Percentiles rank a stretch among this genome's conserved stretches.
phyloP scores from a whole-genome alignment of 23 tunicate genomes.

The Clavelina lepadiformis region DNA sequence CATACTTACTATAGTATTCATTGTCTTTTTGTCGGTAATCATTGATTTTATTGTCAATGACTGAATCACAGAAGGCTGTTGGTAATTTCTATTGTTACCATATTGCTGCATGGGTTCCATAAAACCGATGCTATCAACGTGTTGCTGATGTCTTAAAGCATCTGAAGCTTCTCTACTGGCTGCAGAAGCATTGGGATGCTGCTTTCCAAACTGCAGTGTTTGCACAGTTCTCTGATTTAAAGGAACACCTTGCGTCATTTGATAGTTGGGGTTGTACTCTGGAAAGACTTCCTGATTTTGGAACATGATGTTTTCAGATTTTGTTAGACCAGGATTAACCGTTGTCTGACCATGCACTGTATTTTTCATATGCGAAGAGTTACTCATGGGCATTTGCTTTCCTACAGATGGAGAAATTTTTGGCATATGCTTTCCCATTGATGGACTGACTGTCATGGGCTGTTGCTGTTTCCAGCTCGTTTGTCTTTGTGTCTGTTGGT shows the following conservation, averaged over 20 bases:
- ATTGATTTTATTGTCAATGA: constrained; percentile 24
- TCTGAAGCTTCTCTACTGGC: too few relatives aligned
- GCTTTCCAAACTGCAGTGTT: too few relatives aligned
- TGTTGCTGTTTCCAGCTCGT: not conserved
- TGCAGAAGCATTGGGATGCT: too few relatives aligned
- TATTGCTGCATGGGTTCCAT: constrained; percentile 6
- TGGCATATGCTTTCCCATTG: not conserved
- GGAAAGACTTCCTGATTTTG: not conserved
- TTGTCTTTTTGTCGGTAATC: too few relatives aligned
- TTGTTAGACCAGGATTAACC: not conserved
- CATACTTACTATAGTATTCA: too few relatives aligned
- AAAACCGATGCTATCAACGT: not conserved
- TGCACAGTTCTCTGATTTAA: not conserved
- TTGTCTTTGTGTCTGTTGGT: not conserved
- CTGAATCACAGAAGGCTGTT: constrained; percentile 12
- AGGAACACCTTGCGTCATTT: not conserved
- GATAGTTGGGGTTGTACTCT: not conserved
- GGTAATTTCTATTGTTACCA: not conserved
- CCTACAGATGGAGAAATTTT: not conserved
- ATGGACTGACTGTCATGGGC: not conserved
- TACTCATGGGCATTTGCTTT: not conserved
- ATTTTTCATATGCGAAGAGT: too few relatives aligned
- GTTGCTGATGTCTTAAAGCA: not conserved
- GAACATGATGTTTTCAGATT: not conserved
- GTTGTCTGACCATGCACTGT: too few relatives aligned